These are phyloP conservation scores for Drymonia ruficornis DNA, from an alignment of 2,888 invertebrate genomes.

Conservation along the genomic window DNA sequence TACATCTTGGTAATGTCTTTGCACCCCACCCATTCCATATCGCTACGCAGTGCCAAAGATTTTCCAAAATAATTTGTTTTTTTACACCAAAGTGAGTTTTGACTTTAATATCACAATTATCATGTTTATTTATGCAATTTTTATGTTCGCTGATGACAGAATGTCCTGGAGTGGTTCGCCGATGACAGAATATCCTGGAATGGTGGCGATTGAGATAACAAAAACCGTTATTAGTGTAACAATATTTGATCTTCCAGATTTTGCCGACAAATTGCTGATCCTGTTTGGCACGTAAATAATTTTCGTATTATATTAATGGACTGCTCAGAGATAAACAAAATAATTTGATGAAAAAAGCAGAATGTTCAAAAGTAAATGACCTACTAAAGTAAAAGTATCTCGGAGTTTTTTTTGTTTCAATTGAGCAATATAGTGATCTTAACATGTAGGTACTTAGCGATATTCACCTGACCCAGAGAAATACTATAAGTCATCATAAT, in stretches of 20 bases:
- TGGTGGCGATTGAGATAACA: background rate
- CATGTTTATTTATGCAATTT: slow-evolving; percentile 29
- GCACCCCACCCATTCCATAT: no score
- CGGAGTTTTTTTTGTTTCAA: background rate
- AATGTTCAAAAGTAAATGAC: background rate
- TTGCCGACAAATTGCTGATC: background rate
- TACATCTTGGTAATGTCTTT: no score
- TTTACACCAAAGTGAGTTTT: slow-evolving; percentile 19
- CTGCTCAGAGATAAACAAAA: background rate
- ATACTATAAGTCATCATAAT: no score
- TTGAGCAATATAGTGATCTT: no score
- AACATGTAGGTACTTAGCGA: no score
- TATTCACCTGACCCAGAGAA: no score
- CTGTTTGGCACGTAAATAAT: background rate
- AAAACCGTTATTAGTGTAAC: slow-evolving; percentile 3
- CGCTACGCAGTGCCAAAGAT: slow-evolving; percentile 39
- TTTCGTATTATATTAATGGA: background rate
- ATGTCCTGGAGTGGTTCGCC: slow-evolving; percentile 15
- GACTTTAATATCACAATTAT: slow-evolving; percentile 29
- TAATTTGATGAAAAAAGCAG: background rate
- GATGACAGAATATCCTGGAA: slow-evolving; percentile 23
- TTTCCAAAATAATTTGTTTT: slow-evolving; percentile 21
- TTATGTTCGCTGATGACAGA: slow-evolving; percentile 24
- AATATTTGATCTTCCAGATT: slow-evolving; percentile 3
- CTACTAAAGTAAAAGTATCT: background rate